Percentiles rank a stretch among this genome's conserved stretches.
phyloP scores from a whole-genome alignment of 2,113 vertebrate species.

The Chamaetylas fuelleborni region DNA sequence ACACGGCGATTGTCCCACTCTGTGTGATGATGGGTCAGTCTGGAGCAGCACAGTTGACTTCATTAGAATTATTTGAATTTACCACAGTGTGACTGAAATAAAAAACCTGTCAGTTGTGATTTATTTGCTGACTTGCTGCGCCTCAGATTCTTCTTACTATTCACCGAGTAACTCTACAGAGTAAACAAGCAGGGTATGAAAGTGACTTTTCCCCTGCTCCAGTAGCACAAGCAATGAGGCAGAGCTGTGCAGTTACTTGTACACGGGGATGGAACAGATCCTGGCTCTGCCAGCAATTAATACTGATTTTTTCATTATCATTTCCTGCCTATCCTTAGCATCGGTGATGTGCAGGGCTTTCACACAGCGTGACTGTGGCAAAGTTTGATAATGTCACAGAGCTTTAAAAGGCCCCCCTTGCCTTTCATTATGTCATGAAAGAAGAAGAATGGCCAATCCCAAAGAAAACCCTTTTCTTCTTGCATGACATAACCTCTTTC shows the following conservation, averaged over 20 bases:
- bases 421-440: conserved; percentile 7
- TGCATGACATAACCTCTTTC: conserved; percentile 40
- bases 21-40: not conserved
- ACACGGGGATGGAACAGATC: not conserved
- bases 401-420: not conserved
- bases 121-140: not conserved
- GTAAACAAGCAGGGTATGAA: not conserved
- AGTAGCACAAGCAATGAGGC: not conserved
- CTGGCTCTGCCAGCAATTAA: not conserved
- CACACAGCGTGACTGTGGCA: not conserved
- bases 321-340: not conserved
- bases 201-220: not conserved
- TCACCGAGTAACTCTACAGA: not conserved
- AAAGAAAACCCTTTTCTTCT: conserved; percentile 44
- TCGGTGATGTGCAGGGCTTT: not conserved
- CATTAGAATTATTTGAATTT: conserved; percentile 11
- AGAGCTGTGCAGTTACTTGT: not conserved
- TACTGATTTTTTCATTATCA: not conserved
- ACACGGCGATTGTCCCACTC: rapidly evolving
- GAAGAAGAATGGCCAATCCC: not conserved
- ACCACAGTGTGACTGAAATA: not conserved
- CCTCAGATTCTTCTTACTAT: not conserved
- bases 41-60: not conserved
- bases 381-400: not conserved
- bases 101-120: conserved; percentile 1